phyloP scores from a whole-genome alignment of 64 coral and sea anemone species.

The Stichodactyla helianthus region DNA sequence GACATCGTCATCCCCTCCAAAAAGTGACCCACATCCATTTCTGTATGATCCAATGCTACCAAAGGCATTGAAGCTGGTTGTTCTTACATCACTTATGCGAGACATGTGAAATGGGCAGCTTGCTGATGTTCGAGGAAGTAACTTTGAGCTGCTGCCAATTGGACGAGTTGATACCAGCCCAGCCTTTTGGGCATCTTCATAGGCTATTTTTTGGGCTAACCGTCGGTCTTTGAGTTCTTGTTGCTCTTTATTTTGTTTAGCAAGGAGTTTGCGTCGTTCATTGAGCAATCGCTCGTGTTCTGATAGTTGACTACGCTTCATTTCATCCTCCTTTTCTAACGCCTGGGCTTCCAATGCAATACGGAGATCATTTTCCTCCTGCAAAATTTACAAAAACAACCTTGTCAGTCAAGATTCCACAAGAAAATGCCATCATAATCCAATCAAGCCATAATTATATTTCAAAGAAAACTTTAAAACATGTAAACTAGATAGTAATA shows the following conservation, averaged over 20 bases:
- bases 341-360: conserved; percentile 18
- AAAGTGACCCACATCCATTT: conserved; percentile 24
- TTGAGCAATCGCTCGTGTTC: conserved; percentile 34
- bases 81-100: conserved; percentile 27
- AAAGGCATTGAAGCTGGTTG: conserved; percentile 25
- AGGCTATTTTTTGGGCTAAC: conserved; percentile 39
- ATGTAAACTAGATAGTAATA: too few relatives aligned
- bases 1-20: conserved; percentile 41
- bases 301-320: conserved; percentile 20
- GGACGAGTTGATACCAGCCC: conserved; percentile 20
- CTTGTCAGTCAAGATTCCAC: neutral
- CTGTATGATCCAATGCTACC: conserved; percentile 38
- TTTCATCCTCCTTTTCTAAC: conserved; percentile 38
- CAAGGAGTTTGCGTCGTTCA: conserved; percentile 45
- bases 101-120: conserved; percentile 21
- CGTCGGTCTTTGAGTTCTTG: conserved; percentile 48
- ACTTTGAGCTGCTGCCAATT: conserved; percentile 23
- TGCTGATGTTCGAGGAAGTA: conserved; percentile 33
- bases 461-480: too few relatives aligned
- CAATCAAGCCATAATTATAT: too few relatives aligned
- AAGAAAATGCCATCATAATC: too few relatives aligned
- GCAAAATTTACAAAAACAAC: neutral
- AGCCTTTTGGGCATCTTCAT: conserved; percentile 33
- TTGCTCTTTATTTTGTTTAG: conserved; percentile 38
- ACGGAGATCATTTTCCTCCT: conserved; percentile 30